These are phyloP conservation scores for Hucho hucho DNA, from an alignment of 2,113 vertebrate genomes.

Conservation along the genomic window DNA sequence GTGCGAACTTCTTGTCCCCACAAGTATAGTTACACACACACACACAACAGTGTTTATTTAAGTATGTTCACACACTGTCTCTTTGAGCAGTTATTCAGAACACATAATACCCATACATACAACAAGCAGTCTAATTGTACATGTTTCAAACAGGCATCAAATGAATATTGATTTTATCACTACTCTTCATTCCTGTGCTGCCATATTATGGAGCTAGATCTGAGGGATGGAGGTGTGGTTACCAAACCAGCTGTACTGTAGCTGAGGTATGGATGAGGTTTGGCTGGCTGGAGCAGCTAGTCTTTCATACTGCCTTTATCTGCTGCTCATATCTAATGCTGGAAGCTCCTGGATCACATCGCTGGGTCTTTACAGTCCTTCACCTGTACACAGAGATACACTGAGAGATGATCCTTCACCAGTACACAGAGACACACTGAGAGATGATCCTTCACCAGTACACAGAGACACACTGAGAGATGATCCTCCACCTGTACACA, in stretches of 20 bases:
- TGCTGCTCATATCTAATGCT: slow-evolving; percentile 51
- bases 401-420: neutral
- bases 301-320: slow-evolving; percentile 63
- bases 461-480: no score
- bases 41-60: neutral
- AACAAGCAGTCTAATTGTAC: neutral
- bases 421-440: no score
- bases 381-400: slow-evolving; percentile 53
- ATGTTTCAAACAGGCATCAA: neutral
- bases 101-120: neutral
- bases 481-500: no score
- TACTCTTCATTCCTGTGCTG: slow-evolving; percentile 53
- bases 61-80: neutral
- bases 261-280: slow-evolving; percentile 54
- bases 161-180: slow-evolving; percentile 64
- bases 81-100: neutral
- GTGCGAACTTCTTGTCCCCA: no score
- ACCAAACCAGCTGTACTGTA: slow-evolving; percentile 70
- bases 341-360: slow-evolving; percentile 43
- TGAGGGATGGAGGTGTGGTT: slow-evolving; percentile 54
- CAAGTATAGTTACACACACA: neutral
- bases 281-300: slow-evolving; percentile 43
- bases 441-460: no score
- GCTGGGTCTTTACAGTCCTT: slow-evolving; percentile 45
- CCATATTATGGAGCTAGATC: slow-evolving; percentile 60